Conservation (phyloP, 2,797 vertebrate species). For the Sebastes diaconus region DNA sequence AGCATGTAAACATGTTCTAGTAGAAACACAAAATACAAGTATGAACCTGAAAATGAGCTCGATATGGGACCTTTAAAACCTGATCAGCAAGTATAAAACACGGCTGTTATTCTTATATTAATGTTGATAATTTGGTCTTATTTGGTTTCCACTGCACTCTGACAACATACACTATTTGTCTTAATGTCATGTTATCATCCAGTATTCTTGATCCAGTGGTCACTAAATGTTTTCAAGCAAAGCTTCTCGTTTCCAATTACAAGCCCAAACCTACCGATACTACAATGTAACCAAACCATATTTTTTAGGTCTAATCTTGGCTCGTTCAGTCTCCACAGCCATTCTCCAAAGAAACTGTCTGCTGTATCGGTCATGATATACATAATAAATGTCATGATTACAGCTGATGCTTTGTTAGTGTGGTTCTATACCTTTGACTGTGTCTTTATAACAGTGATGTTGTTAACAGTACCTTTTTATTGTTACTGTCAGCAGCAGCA, state of each 20-base stretch:
- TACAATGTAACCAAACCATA: neutral
- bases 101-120: neutral
- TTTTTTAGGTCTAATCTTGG: neutral
- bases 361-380: neutral
- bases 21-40: no score
- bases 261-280: neutral
- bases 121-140: neutral
- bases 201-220: neutral
- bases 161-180: no score
- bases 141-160: neutral
- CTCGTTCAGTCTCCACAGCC: neutral
- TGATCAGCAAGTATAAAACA: no score
- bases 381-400: neutral
- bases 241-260: neutral
- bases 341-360: neutral
- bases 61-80: no score
- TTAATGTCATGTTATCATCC: neutral
- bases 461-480: neutral
- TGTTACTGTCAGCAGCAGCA: neutral
- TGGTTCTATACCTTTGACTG: neutral
- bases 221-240: neutral
- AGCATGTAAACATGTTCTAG: no score
- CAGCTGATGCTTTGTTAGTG: neutral
- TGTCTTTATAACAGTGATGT: neutral
- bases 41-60: no score